Evolutionary conservation across 2,888 invertebrate species (phyloP).

Genomic region (Erebia palarica): DNA sequence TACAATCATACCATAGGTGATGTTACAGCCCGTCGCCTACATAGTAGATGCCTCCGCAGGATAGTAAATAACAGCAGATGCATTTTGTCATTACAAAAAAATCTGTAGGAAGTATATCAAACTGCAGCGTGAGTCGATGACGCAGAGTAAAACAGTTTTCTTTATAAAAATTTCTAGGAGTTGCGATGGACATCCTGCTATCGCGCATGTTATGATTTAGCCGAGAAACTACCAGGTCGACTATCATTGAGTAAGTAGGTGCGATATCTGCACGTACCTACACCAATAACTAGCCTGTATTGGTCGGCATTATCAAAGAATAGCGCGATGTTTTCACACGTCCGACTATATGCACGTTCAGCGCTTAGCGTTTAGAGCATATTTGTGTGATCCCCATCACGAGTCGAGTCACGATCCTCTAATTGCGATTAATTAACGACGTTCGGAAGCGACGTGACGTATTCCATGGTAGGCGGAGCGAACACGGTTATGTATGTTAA

Average conservation of each 20-base stretch:
- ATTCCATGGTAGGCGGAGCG: conserved; percentile 68
- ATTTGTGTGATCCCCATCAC: conserved; percentile 54
- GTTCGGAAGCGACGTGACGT: conserved; percentile 72
- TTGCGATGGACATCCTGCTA: neutral
- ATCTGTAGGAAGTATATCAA: neutral
- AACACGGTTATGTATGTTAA: conserved; percentile 73
- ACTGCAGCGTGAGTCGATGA: neutral
- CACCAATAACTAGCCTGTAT: conserved; percentile 35
- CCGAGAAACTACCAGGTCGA: conserved; percentile 36
- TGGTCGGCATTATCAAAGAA: conserved; percentile 39
- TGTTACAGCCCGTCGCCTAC: too few relatives aligned
- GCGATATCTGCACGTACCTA: conserved; percentile 41
- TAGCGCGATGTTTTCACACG: conserved; percentile 23
- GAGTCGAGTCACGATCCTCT: conserved; percentile 66
- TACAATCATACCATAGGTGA: too few relatives aligned
- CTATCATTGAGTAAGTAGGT: neutral
- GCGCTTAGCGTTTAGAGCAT: conserved; percentile 34
- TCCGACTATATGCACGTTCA: conserved; percentile 31
- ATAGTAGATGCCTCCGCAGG: too few relatives aligned
- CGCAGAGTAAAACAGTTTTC: neutral
- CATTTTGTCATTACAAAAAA: too few relatives aligned
- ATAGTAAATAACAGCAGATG: too few relatives aligned
- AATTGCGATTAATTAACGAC: conserved; percentile 76
- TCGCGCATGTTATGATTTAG: neutral
- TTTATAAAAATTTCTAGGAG: neutral